Evolutionary conservation across 2,797 vertebrate species (phyloP), one percentile per base, ranked within the genome.

Genomic region (Synaphobranchus kaupii): DNA sequence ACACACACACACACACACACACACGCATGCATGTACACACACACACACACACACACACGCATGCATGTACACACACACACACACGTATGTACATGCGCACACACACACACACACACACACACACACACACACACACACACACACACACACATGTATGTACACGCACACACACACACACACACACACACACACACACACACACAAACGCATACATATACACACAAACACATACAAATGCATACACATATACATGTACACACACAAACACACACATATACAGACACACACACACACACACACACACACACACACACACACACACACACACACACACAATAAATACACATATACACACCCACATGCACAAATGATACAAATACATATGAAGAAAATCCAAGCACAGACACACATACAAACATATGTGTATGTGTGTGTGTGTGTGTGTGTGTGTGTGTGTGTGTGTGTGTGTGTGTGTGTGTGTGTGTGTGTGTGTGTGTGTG

Each of bases 141-240:
- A 17, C 50, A 31, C 10, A n/a, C 10, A 25, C 15, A 31, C 31
- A 84, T 1, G 71, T 34, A 82, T 20, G n/a, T n/a, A n/a, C n/a
- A 66, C 87, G 34, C 80, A n/a, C 17, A 63, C 31, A 44, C 15
- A 76, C 15, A 17, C 3, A 60, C 68, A 60, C 5, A 25, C 25
- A n/a, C 28, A 58, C 48, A 73, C 28, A 60, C 63, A 76, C 50
- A 84, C 31, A 54, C 63, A 66, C 54, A 82, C 56, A 50, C 25
- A 78, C 71, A 88, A n/a, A n/a, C n/a, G n/a, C n/a, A n/a, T n/a
- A n/a, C 48, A 89, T 34, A 86, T 13, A 88, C 54, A 5, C 66
- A 28, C n/a, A 63, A 7, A 66, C 15, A 86, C 9, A n/a, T 68
- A 34, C 60, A 25, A n/a, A n/a, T n/a, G n/a, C 34, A 9, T 12